Base-by-base conservation (phyloP, 2,113 vertebrate genomes). In the Thalassoma bifasciatum region DNA sequence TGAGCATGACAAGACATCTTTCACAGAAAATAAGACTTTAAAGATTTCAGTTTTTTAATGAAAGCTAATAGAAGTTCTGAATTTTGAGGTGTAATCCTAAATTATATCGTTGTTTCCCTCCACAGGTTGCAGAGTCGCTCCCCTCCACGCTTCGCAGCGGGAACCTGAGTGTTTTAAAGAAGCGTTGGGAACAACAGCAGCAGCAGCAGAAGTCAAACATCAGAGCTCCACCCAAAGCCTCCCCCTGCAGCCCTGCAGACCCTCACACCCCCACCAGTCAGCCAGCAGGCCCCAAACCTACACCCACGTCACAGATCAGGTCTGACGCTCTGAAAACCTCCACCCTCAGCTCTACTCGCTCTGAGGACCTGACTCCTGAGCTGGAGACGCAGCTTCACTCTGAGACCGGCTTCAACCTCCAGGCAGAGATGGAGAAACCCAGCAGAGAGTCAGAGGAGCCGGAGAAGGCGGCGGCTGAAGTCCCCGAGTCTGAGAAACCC, bases 161-260 rank as follows among this genome's bases (percentile, higher is more conserved):
- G 0, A 95, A 90, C 47, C 92, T 98, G 83, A 97, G 94, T 5
- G 83, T 88, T 1, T 84, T 98, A 40, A 98, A 95, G 94, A 95
- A 97, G 88, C 96, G 90, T 91, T 99, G 97, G 97, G 97, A 99
- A 30, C 30, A n/a, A n/a, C n/a, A 30, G 87, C 0, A 84, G 4
- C 72, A 63, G 24, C 37, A 66, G 50, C 14, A 26, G n/a, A 10
- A 10, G 0, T 53, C 19, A 24, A 54, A 36, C 52, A 52, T 14
- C 54, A 64, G 66, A 67, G 1, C 46, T 53, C 76, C 34, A 21
- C 82, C 14, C 8, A 47, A 0, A 9, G 56, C 75, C 44, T 5
- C 49, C 3, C n/a, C 85, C 0, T 83, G 83, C 44, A 0, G 38
- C 9, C 5, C 84, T 10, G 44, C 77, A 1, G 3, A 23, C 68